These are phyloP conservation scores for Pseudolycoriella hygida DNA, from an alignment of 2,888 invertebrate species.

Conservation along the genomic window DNA sequence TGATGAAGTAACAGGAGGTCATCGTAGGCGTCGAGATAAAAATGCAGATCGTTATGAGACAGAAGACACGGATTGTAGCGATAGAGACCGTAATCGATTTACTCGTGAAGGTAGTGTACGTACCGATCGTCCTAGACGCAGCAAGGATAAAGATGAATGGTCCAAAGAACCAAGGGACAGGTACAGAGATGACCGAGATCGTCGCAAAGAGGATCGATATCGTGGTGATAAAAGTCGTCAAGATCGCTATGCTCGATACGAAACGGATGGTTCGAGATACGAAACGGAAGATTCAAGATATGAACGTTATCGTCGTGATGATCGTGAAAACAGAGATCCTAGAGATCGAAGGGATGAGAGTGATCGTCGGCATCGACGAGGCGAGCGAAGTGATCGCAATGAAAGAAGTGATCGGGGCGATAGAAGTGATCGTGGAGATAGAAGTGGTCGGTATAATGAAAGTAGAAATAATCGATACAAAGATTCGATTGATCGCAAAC, in stretches of 20 bases:
- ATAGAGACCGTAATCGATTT: slow-evolving; percentile 37
- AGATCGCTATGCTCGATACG: slow-evolving; percentile 26
- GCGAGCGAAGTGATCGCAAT: slow-evolving; percentile 10
- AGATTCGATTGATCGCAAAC: neutral
- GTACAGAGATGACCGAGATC: slow-evolving; percentile 40
- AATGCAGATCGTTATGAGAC: slow-evolving; percentile 37
- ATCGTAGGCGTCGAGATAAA: slow-evolving; percentile 5
- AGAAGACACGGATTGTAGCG: slow-evolving; percentile 48
- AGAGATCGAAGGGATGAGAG: slow-evolving; percentile 6
- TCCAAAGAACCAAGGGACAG: slow-evolving; percentile 11
- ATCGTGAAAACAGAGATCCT: slow-evolving; percentile 13
- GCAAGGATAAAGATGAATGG: slow-evolving; percentile 26
- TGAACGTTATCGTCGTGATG: slow-evolving; percentile 11
- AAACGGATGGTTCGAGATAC: slow-evolving; percentile 47
- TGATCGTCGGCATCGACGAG: slow-evolving; percentile 9
- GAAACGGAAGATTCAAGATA: slow-evolving; percentile 39
- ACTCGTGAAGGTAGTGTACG: slow-evolving; percentile 22
- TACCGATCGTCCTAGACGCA: slow-evolving; percentile 15
- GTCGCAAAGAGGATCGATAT: slow-evolving; percentile 18
- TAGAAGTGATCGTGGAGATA: slow-evolving; percentile 15
- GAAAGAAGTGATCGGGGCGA: slow-evolving; percentile 12
- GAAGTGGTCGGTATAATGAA: neutral
- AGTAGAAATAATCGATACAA: neutral
- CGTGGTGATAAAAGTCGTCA: slow-evolving; percentile 17
- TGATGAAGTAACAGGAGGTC: neutral